These are phyloP conservation scores for Procavia capensis DNA, from an alignment of 2,113 vertebrate genomes.

Conservation along the genomic window DNA sequence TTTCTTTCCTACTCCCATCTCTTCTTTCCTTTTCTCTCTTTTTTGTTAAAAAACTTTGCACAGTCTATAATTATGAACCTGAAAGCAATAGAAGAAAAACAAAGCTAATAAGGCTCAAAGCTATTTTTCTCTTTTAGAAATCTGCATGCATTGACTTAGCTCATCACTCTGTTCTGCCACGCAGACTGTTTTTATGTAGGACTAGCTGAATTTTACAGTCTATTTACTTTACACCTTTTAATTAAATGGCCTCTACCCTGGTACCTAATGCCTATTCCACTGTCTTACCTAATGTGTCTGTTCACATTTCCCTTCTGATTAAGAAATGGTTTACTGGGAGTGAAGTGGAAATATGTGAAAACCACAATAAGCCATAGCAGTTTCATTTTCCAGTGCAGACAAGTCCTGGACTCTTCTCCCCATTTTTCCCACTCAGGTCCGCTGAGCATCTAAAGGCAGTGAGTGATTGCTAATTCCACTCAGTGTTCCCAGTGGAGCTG, in stretches of 20 bases:
- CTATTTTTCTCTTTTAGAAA: conserved; percentile 5
- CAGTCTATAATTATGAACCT: neutral
- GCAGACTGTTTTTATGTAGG: conserved; percentile 34
- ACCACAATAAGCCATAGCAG: conserved; percentile 46
- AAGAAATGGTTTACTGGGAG: conserved; percentile 9
- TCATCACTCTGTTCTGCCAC: conserved; percentile 36
- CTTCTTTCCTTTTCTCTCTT: neutral
- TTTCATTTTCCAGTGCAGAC: conserved; percentile 49
- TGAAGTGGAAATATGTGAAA: conserved; percentile 61
- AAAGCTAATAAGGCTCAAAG: conserved; percentile 39
- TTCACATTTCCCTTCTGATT: conserved; percentile 66
- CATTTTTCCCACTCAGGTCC: conserved; percentile 54
- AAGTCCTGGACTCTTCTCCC: neutral
- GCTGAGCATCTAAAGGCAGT: neutral
- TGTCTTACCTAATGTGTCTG: conserved; percentile 49
- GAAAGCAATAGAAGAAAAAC: conserved; percentile 41
- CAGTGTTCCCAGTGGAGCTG: neutral
- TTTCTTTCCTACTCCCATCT: neutral
- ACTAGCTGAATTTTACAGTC: conserved; percentile 48
- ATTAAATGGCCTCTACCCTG: conserved; percentile 60
- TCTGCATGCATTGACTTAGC: conserved; percentile 18
- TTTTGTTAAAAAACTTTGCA: neutral
- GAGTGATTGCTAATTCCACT: conserved; percentile 12
- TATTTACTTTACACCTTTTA: conserved; percentile 64
- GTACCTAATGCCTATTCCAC: neutral